Evolutionary conservation across 2,888 invertebrate species (phyloP).

Genomic region (Drosophila flavopinicola): DNA sequence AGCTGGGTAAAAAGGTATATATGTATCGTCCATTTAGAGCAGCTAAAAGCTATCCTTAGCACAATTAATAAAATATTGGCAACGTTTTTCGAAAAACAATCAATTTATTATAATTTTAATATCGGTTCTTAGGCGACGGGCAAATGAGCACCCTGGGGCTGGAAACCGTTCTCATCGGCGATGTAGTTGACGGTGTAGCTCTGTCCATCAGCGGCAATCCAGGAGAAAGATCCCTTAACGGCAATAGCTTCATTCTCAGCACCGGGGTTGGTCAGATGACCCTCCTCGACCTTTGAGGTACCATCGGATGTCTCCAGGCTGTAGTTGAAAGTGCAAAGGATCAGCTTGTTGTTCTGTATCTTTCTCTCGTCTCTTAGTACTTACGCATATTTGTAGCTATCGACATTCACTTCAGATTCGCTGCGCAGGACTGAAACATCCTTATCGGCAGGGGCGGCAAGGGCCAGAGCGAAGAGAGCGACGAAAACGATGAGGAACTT

Average conservation of each 20-base stretch:
- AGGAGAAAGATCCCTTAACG: slow-evolving; percentile 80
- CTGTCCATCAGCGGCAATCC: slow-evolving; percentile 86
- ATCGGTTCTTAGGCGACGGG: slow-evolving; percentile 79
- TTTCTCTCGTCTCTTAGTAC: not conserved
- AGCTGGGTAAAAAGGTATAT: no score
- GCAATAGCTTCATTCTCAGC: slow-evolving; percentile 76
- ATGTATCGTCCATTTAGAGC: no score
- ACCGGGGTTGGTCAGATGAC: slow-evolving; percentile 76
- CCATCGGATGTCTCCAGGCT: slow-evolving; percentile 16
- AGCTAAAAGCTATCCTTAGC: no score
- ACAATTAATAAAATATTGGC: not conserved
- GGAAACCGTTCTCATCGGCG: slow-evolving; percentile 84
- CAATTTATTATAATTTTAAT: slow-evolving; percentile 11
- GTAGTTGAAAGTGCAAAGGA: not conserved
- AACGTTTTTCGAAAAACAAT: slow-evolving; percentile 1
- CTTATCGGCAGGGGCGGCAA: slow-evolving; percentile 59
- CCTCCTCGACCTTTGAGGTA: slow-evolving; percentile 36
- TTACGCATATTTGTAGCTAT: slow-evolving; percentile 85
- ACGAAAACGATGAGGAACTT: slow-evolving; percentile 76
- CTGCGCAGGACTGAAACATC: slow-evolving; percentile 5
- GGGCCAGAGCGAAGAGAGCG: slow-evolving; percentile 68
- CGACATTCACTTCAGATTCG: slow-evolving; percentile 82
- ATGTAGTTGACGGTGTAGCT: slow-evolving; percentile 85
- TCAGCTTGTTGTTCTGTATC: not conserved
- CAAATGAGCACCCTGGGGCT: slow-evolving; percentile 85